Percentiles rank a stretch among this genome's conserved stretches.
phyloP scores from a whole-genome alignment of 1,140 invertebrate species.

The Melipona quadrifasciata region DNA sequence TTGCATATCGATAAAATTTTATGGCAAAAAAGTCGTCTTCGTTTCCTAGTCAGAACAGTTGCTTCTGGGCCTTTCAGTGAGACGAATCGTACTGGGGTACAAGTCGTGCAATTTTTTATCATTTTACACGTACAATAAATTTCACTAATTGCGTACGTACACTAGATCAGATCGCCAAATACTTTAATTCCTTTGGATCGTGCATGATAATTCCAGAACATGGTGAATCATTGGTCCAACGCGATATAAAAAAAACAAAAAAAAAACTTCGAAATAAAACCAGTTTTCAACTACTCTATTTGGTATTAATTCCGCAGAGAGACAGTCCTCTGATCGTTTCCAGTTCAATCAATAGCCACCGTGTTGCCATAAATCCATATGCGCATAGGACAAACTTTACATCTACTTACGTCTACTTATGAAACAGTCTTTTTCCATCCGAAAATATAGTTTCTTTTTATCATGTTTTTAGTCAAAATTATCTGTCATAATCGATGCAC shows the following conservation, averaged over 20 bases:
- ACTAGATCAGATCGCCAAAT: not conserved
- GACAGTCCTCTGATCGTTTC: slow-evolving; percentile 10
- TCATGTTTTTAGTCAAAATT: not conserved
- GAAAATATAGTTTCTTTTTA: not conserved
- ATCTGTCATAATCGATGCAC: not conserved
- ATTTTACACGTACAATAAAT: not conserved
- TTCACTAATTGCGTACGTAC: not conserved
- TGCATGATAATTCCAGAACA: not conserved
- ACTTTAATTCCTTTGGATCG: not conserved
- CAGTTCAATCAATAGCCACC: not conserved
- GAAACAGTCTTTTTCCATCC: not conserved
- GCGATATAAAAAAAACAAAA: not conserved
- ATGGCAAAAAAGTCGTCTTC: too few relatives aligned
- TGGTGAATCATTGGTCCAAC: not conserved
- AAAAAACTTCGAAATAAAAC: not conserved
- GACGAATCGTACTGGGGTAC: too few relatives aligned
- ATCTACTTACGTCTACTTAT: not conserved
- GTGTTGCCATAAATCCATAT: not conserved
- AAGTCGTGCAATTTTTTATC: too few relatives aligned
- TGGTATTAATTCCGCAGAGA: not conserved
- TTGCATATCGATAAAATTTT: too few relatives aligned
- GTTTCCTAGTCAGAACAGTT: too few relatives aligned
- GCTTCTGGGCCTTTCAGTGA: too few relatives aligned
- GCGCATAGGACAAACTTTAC: not conserved
- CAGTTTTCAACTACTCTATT: not conserved